Evolutionary conservation across 2,797 vertebrate genomes (phyloP).

Genomic region (Parotocinclus haroldoi): DNA sequence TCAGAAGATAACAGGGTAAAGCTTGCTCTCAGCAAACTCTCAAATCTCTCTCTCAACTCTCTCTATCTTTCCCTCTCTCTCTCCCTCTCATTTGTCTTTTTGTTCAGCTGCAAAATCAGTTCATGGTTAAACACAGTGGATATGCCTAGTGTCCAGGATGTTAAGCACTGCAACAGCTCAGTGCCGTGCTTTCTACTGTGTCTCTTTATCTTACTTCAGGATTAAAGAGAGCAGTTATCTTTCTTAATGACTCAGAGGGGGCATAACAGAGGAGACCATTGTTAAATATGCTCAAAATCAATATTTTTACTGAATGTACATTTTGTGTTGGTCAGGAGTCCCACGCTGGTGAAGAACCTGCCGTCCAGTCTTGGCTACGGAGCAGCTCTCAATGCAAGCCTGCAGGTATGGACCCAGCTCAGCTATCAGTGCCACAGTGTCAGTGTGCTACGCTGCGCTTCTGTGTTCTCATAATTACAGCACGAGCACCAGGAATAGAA

Average conservation of each 20-base stretch:
- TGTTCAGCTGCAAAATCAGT: neutral
- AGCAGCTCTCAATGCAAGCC: slow-evolving; percentile 95
- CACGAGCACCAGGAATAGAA: slow-evolving; percentile 13
- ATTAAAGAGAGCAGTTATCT: too few relatives aligned
- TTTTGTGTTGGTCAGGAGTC: slow-evolving; percentile 75
- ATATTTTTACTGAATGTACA: neutral
- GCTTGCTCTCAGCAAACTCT: slow-evolving; percentile 34
- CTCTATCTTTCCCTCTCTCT: too few relatives aligned
- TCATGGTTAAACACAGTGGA: too few relatives aligned
- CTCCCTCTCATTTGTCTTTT: too few relatives aligned
- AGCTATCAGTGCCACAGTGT: neutral
- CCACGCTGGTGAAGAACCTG: slow-evolving; percentile 97
- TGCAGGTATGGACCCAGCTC: slow-evolving; percentile 78
- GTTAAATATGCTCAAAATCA: too few relatives aligned
- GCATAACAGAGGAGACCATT: too few relatives aligned
- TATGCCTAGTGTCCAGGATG: too few relatives aligned
- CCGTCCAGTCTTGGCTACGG: slow-evolving; percentile 97
- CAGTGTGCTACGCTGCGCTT: slow-evolving; percentile 12
- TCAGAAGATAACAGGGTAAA: slow-evolving; percentile 98
- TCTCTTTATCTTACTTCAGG: too few relatives aligned
- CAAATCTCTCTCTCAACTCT: too few relatives aligned
- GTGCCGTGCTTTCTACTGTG: too few relatives aligned
- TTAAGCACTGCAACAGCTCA: too few relatives aligned
- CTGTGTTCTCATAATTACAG: slow-evolving; percentile 20
- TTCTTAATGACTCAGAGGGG: too few relatives aligned